Percentiles rank a stretch among this genome's conserved stretches.
phyloP scores from a whole-genome alignment of 2,888 invertebrate genomes.

The Gisinianus flammeolus region DNA sequence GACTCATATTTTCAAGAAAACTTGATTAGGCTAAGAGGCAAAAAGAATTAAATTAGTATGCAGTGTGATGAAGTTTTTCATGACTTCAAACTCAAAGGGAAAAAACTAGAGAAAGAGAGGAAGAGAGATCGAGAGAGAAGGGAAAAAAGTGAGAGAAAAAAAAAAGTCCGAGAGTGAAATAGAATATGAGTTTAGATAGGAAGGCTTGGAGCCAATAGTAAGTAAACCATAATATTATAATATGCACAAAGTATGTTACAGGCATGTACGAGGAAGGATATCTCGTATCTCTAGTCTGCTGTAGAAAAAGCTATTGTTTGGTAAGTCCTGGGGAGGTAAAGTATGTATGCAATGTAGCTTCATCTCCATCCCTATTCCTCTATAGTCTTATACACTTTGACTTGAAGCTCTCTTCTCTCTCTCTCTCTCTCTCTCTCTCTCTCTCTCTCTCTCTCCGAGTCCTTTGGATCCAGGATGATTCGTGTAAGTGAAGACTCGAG shows the following conservation, averaged over 20 bases:
- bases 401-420: neutral
- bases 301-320: conserved; percentile 10
- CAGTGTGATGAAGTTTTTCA: conserved; percentile 50
- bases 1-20: conserved; percentile 54
- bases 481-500: neutral
- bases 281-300: neutral
- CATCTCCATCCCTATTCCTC: no score
- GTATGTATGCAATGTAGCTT: no score
- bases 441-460: neutral
- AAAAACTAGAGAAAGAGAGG: neutral
- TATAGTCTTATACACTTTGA: neutral
- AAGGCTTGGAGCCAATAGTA: conserved; percentile 22
- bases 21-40: conserved; percentile 58
- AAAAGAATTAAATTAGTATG: conserved; percentile 59
- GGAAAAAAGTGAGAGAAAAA: neutral
- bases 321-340: conserved; percentile 5
- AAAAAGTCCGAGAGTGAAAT: conserved; percentile 31
- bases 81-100: neutral
- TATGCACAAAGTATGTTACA: conserved; percentile 4
- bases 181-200: conserved; percentile 30
- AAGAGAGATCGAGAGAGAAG: neutral
- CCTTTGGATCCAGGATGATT: no score
- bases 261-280: conserved; percentile 21
- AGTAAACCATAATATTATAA: conserved; percentile 23
- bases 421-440: neutral